Base-by-base conservation (phyloP, 2,113 vertebrate species). In the Pelecanus crispus region DNA sequence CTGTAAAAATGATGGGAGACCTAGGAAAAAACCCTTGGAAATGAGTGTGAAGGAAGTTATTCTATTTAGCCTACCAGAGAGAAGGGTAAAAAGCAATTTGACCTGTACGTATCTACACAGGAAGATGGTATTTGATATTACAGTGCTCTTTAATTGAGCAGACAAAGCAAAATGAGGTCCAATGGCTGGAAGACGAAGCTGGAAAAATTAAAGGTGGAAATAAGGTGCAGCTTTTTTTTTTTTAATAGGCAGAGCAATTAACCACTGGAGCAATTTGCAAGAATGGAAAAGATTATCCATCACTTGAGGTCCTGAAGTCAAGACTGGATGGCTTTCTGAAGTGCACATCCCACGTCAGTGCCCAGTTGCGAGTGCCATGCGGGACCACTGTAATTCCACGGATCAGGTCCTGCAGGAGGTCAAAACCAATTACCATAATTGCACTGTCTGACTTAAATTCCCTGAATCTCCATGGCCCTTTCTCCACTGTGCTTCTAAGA, bases 341-440 rank as follows among this genome's bases (percentile, higher is more conserved):
- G 80, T 72, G 81, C 62, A 91, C 24, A 84, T 89, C 74, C 70
- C n/a, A 59, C 36, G 17, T 88, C 78, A 94, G 20, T 66, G 89
- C 78, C 81, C 63, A 80, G 81, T 85, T 4, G 17, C 0, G 0
- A 78, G 42, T 5, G 3, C 53, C 2, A 1, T 31, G 42, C 0
- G 0, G 53, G 49, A 82, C 71, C 1, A 2, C 45, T 80, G 89
- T 82, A 95, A 96, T 94, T 95, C 86, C 81, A 77, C 1, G 24
- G 70, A 94, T 80, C 44, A 80, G 91, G 81, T 97, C 79, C 78
- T 90, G 40, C 45, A 92, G 62, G 74, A 92, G 91, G 95, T 96
- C 92, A 96, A 88, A 95, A 77, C 24, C 67, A 95, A 97, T 95
- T 97, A 97, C 34, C 78, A 91, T 95, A 96, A 95, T 94, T 80